Conservation (phyloP, 1,140 invertebrate genomes). For the Ridgeia piscesae region DNA sequence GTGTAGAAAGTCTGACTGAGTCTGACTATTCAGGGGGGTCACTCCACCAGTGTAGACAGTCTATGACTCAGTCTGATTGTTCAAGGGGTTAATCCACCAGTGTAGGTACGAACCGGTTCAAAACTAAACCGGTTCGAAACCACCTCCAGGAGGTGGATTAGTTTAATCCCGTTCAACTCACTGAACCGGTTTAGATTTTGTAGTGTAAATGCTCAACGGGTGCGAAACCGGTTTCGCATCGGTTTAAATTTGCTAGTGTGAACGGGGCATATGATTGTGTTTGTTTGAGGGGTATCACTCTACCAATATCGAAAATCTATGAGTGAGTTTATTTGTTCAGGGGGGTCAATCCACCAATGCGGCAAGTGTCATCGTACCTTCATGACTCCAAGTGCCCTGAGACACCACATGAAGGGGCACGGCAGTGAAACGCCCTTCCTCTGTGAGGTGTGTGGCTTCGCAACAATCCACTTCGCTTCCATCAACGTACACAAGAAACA, state of each 20-base stretch:
- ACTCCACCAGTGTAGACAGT: not conserved
- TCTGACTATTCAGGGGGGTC: no score
- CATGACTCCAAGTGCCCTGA: not conserved
- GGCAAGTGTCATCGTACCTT: conserved; percentile 9
- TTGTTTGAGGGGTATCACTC: no score
- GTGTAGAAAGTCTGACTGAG: no score
- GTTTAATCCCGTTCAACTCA: no score
- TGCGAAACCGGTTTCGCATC: no score
- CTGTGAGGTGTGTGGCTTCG: conserved; percentile 13
- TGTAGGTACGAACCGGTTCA: no score
- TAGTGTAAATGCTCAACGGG: no score
- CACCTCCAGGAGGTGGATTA: no score
- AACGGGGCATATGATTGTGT: no score
- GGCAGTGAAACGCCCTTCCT: conserved; percentile 14
- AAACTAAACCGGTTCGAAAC: no score
- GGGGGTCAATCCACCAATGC: not conserved
- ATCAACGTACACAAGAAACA: conserved; percentile 6
- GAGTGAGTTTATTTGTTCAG: not conserved
- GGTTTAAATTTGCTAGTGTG: no score
- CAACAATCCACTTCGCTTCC: not conserved
- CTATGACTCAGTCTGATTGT: not conserved
- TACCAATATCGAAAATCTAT: not conserved
- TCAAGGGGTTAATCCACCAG: not conserved
- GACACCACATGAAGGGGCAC: conserved; percentile 22
- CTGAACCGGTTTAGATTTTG: no score